Evolutionary conservation across 2,888 invertebrate genomes (phyloP).

Genomic region (Trimorus sp.): DNA sequence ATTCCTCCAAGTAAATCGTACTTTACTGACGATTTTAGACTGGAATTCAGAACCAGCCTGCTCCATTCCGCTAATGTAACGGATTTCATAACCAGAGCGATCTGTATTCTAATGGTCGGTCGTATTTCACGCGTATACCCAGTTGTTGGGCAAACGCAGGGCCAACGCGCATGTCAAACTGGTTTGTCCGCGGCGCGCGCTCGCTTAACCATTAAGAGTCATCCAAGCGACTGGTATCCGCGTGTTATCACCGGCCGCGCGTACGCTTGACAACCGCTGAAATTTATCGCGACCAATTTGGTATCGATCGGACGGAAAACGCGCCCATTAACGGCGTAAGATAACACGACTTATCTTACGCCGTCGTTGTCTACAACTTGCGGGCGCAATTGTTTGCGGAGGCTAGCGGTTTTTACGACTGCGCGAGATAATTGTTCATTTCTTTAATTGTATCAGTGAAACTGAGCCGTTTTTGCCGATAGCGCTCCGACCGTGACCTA

Average conservation of each 20-base stretch:
- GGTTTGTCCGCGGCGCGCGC: conserved; percentile 43
- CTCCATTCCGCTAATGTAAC: conserved; percentile 33
- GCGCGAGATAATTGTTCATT: conserved; percentile 21
- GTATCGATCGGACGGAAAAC: conserved; percentile 38
- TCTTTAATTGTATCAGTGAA: conserved; percentile 12
- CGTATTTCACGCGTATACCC: conserved; percentile 41
- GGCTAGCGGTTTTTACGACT: conserved; percentile 4
- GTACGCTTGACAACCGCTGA: conserved; percentile 71
- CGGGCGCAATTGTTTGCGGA: conserved; percentile 27
- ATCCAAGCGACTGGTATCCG: conserved; percentile 69
- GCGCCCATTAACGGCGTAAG: conserved; percentile 44
- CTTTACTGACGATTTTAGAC: too few species aligned
- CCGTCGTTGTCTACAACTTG: conserved; percentile 33
- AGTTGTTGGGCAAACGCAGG: conserved; percentile 49
- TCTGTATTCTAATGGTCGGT: conserved; percentile 52
- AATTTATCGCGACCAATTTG: conserved; percentile 54
- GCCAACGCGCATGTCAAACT: conserved; percentile 58
- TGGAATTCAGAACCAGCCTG: too few species aligned
- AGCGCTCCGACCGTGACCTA: conserved; percentile 23
- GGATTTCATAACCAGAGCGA: conserved; percentile 58
- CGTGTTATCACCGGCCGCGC: conserved; percentile 45
- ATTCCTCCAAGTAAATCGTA: too few species aligned
- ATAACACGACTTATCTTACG: conserved; percentile 41
- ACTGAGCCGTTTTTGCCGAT: conserved; percentile 18
- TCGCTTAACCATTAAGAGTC: conserved; percentile 43